These are phyloP conservation scores for Staurois parvus DNA, from an alignment of 2,797 vertebrate species.

Conservation along the genomic window DNA sequence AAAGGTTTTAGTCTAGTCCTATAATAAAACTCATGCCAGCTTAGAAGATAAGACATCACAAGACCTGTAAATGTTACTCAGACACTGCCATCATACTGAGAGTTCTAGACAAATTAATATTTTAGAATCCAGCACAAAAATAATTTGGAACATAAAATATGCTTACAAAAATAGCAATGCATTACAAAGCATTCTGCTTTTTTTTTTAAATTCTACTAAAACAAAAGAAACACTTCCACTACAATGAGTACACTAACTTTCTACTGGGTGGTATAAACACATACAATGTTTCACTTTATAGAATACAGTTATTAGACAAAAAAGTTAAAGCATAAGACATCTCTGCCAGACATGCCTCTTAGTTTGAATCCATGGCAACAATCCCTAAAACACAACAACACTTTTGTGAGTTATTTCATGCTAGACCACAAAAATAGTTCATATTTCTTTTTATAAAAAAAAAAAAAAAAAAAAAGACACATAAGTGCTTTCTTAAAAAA, in stretches of 20 bases:
- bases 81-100: too few relatives aligned
- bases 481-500: not conserved
- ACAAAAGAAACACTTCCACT: not conserved
- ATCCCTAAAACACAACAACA: constrained; percentile 1
- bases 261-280: not conserved
- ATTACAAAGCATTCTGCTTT: not conserved
- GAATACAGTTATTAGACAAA: not conserved
- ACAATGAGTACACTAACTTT: not conserved
- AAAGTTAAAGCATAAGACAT: not conserved
- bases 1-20: too few relatives aligned
- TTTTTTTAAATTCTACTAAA: not conserved
- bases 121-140: too few relatives aligned
- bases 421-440: not conserved
- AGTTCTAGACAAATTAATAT: too few relatives aligned
- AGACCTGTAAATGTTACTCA: too few relatives aligned
- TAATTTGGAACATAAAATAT: too few relatives aligned
- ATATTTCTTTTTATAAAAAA: not conserved
- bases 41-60: too few relatives aligned
- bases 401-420: not conserved
- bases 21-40: too few relatives aligned
- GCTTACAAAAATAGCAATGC: too few relatives aligned
- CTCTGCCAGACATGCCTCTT: not conserved
- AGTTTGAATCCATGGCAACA: not conserved
- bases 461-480: too few relatives aligned
- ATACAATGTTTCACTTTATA: not conserved